These are phyloP conservation scores for Bradypus variegatus DNA, from an alignment of 2,797 vertebrate genomes.

Conservation along the genomic window DNA sequence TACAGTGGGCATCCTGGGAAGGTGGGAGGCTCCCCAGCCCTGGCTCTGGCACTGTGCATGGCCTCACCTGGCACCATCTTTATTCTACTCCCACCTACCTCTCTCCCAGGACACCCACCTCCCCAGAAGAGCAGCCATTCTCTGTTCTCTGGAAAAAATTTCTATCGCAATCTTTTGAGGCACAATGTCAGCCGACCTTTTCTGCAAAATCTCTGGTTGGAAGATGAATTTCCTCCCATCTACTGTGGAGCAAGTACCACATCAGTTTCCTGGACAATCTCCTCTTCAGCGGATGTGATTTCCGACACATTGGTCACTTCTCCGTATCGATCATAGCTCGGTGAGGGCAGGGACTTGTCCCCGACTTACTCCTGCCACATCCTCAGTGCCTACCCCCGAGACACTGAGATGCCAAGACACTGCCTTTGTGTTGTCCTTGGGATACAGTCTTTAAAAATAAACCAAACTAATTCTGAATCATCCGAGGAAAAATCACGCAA, in stretches of 20 bases:
- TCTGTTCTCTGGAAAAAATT: not conserved
- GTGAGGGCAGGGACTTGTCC: not conserved
- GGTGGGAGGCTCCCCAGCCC: not conserved
- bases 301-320: not conserved
- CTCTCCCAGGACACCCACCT: not conserved
- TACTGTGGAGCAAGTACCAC: not conserved
- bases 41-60: rapidly evolving
- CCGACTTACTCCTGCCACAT: not conserved
- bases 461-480: slow-evolving; percentile 64
- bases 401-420: not conserved
- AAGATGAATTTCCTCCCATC: not conserved
- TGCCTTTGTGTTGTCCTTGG: slow-evolving; percentile 52
- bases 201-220: not conserved
- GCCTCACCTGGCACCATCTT: not conserved
- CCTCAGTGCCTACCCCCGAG: not conserved
- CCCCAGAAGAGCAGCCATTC: not conserved
- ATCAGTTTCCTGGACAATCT: not conserved
- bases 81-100: not conserved
- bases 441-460: slow-evolving; percentile 63
- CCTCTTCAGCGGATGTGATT: not conserved
- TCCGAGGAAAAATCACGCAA: slow-evolving; percentile 54
- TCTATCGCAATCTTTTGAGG: not conserved
- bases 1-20: not conserved
- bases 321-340: not conserved
- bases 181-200: not conserved